phyloP scores from a whole-genome alignment of 2,888 invertebrate species.

The Agonopterix heracliana region DNA sequence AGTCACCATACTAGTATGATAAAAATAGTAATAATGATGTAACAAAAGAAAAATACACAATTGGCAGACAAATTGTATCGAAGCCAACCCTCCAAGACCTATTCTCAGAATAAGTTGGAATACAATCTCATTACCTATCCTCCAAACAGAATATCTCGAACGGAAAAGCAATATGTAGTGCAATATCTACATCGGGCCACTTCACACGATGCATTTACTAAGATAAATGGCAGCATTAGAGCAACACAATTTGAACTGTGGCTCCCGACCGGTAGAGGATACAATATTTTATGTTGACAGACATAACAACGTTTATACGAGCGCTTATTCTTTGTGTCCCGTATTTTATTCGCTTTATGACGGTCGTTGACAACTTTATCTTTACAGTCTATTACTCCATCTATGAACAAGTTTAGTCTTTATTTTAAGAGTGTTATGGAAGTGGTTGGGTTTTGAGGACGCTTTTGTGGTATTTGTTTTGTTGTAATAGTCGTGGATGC shows the following conservation, averaged over 20 bases:
- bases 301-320: conserved; percentile 74
- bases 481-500: conserved; percentile 72
- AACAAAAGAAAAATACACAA: no score
- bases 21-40: no score
- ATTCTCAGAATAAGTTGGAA: no score
- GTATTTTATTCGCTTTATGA: conserved; percentile 77
- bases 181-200: conserved; percentile 46
- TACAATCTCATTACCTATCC: no score
- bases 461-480: conserved; percentile 28
- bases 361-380: conserved; percentile 46
- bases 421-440: conserved; percentile 22
- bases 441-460: conserved; percentile 5
- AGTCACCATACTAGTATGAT: no score
- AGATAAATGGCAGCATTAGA: conserved; percentile 68
- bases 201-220: conserved; percentile 61
- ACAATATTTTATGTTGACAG: conserved; percentile 76
- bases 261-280: conserved; percentile 60
- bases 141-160: background rate
- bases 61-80: no score
- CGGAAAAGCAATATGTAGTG: background rate
- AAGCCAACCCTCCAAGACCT: no score
- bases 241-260: conserved; percentile 64
- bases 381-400: conserved; percentile 15
- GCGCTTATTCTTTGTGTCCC: conserved; percentile 75
- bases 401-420: conserved; percentile 25